Evolutionary conservation across 2,113 vertebrate genomes (phyloP).

Genomic region (Spizaetus ornatus): DNA sequence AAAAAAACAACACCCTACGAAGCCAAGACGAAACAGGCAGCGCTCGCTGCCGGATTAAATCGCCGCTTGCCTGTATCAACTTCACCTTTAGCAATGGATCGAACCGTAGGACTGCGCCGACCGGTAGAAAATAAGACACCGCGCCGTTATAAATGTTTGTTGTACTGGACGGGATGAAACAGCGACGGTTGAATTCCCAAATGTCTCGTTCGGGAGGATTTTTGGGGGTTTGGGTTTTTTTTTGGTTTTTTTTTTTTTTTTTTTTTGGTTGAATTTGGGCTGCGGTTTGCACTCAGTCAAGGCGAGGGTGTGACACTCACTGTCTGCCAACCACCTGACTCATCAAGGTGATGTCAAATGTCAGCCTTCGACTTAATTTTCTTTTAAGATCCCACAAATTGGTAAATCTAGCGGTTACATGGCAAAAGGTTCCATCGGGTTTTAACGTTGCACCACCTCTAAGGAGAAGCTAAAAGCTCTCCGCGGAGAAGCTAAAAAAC

Average conservation of each 20-base stretch:
- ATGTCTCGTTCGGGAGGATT: accelerated
- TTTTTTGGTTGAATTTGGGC: neutral
- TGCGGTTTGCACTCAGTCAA: accelerated
- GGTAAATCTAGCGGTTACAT: accelerated
- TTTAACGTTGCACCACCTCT: accelerated
- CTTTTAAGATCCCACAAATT: accelerated
- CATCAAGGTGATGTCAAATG: accelerated
- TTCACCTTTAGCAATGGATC: neutral
- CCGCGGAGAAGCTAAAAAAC: accelerated
- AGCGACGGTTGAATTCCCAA: neutral
- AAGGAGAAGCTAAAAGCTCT: neutral
- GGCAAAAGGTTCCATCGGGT: neutral
- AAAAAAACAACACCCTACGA: too few relatives aligned
- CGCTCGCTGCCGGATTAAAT: neutral
- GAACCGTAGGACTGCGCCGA: neutral
- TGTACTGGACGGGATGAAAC: accelerated
- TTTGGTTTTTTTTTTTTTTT: too few relatives aligned
- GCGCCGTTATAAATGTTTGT: accelerated
- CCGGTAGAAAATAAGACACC: neutral
- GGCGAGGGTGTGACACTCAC: neutral
- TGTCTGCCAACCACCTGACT: neutral
- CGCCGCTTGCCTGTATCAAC: neutral
- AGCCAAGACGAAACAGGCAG: neutral
- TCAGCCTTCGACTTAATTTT: accelerated
- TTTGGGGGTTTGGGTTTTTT: neutral